These are phyloP conservation scores for Tyrannus savana DNA, from an alignment of 2,113 vertebrate species.

Conservation along the genomic window DNA sequence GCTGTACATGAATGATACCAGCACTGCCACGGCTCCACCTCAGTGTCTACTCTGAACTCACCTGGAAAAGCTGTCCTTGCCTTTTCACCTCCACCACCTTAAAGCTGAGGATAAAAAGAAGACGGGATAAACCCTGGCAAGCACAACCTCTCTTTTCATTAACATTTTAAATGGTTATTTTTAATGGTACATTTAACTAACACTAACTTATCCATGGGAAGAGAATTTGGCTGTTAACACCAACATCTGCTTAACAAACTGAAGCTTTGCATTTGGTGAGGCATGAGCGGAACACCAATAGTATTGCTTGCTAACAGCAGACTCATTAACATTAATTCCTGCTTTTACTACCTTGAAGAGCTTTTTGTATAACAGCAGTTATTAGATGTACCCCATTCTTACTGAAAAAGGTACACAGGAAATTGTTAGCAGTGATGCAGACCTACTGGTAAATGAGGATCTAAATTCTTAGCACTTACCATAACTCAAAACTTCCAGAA, in stretches of 20 bases:
- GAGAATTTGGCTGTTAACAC: conserved; percentile 68
- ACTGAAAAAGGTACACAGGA: background rate
- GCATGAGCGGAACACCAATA: conserved; percentile 51
- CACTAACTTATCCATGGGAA: conserved; percentile 65
- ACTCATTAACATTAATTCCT: conserved; percentile 72
- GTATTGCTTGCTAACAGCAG: conserved; percentile 58
- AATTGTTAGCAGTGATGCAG: conserved; percentile 1
- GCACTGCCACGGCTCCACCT: background rate
- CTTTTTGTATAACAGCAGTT: conserved; percentile 38
- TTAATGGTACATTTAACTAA: conserved; percentile 79
- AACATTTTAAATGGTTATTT: conserved; percentile 71
- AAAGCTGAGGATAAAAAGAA: background rate
- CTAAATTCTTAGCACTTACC: background rate
- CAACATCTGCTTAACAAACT: conserved; percentile 71
- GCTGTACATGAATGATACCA: background rate
- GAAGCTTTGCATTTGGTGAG: conserved; percentile 55
- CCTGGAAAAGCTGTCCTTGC: background rate
- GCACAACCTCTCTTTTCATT: conserved; percentile 53
- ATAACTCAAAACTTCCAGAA: background rate
- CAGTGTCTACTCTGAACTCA: background rate
- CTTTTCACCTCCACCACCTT: background rate
- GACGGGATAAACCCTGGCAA: conserved; percentile 3
- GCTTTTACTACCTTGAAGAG: conserved; percentile 49
- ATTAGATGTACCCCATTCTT: conserved; percentile 11
- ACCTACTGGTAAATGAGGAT: background rate